These are phyloP conservation scores for Gambusia holbrooki DNA, from an alignment of 2,113 vertebrate genomes.

Conservation along the genomic window DNA sequence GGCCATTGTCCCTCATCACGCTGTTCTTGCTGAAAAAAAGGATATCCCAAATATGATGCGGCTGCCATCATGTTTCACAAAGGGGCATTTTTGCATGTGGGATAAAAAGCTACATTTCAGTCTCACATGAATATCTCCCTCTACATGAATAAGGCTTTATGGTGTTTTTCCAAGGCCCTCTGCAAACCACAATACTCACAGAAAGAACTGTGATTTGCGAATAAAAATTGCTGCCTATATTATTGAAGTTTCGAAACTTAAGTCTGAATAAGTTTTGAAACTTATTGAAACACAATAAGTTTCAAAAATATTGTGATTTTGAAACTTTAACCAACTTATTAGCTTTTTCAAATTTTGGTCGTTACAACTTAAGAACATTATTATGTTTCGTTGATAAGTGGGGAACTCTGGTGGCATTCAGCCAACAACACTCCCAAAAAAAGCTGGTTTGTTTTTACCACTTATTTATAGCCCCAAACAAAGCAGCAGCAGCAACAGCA, in stretches of 20 bases:
- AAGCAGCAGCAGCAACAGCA: slow-evolving; percentile 1
- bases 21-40: background rate
- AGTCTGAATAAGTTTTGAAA: too few relatives aligned
- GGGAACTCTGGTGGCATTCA: too few relatives aligned
- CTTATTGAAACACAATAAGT: too few relatives aligned
- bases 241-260: background rate
- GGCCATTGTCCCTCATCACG: too few relatives aligned
- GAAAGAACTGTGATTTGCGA: background rate
- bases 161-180: too few relatives aligned
- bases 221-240: background rate
- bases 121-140: background rate
- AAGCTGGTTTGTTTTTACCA: slow-evolving; percentile 13
- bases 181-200: too few relatives aligned
- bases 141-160: too few relatives aligned
- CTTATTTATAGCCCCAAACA: slow-evolving; percentile 12
- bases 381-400: background rate
- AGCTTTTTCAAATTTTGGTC: background rate
- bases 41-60: background rate
- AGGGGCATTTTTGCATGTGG: background rate
- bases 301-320: background rate
- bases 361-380: background rate
- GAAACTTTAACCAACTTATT: too few relatives aligned
- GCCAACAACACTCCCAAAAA: background rate
- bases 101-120: background rate
- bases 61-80: background rate